A percentile compares a stretch with the other conserved stretches of the same genome.
Evolutionary conservation across 1,140 invertebrate species (phyloP).

Genomic region (Brachionus koreanus): DNA sequence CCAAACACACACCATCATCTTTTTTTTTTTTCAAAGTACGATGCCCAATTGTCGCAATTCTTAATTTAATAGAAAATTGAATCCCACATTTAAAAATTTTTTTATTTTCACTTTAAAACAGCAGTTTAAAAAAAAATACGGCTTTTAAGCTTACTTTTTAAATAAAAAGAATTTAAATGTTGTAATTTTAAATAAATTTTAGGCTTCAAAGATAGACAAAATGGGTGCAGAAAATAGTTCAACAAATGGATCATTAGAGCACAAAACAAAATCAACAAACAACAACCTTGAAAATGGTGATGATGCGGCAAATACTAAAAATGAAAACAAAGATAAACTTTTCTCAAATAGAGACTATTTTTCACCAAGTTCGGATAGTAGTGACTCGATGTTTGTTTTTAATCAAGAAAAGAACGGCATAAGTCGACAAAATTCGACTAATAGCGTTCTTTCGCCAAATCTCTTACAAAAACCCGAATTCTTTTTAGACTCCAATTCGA

Average conservation of each 20-base stretch:
- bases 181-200: not conserved
- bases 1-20: no score
- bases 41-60: no score
- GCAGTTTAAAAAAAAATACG: no score
- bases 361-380: slow-evolving; percentile 37
- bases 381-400: slow-evolving; percentile 6
- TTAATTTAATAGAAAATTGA: no score
- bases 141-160: no score
- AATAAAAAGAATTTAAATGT: no score
- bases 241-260: not conserved
- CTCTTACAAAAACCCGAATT: not conserved
- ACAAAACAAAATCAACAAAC: not conserved
- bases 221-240: not conserved
- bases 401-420: not conserved
- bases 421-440: not conserved
- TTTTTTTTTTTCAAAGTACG: no score
- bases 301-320: not conserved
- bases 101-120: no score
- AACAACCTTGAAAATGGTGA: not conserved
- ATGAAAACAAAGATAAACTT: slow-evolving; percentile 28
- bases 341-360: not conserved
- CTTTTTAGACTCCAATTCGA: slow-evolving; percentile 9
- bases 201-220: not conserved
- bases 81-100: no score
- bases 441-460: not conserved